These are phyloP conservation scores for Aromia moschata DNA, from an alignment of 2,888 invertebrate species.

Conservation along the genomic window DNA sequence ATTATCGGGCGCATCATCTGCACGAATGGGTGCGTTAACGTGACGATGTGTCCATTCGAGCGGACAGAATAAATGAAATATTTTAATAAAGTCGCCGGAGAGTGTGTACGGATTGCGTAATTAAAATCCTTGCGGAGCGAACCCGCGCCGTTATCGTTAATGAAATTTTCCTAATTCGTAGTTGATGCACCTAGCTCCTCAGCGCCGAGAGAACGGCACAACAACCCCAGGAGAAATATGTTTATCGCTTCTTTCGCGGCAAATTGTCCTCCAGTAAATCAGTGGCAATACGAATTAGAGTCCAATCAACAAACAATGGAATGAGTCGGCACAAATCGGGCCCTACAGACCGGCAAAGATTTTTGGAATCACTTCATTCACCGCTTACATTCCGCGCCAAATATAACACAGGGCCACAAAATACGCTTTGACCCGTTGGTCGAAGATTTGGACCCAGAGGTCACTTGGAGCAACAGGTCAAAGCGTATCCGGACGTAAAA, in stretches of 20 bases:
- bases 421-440: too few species aligned
- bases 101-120: constrained; percentile 54
- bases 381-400: too few species aligned
- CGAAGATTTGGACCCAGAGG: too few species aligned
- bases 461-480: too few species aligned
- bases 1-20: constrained; percentile 42
- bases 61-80: constrained; percentile 54
- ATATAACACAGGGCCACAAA: too few species aligned
- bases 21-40: constrained; percentile 41
- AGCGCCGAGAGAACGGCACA: background rate
- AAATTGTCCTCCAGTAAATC: background rate
- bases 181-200: constrained; percentile 22
- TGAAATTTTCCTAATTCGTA: constrained; percentile 58
- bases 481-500: too few species aligned
- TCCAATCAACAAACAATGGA: too few species aligned
- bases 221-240: background rate
- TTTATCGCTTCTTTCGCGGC: background rate
- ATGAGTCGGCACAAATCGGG: too few species aligned
- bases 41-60: constrained; percentile 50
- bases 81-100: constrained; percentile 56
- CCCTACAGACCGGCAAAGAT: too few species aligned
- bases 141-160: constrained; percentile 56
- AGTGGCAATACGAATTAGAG: too few species aligned
- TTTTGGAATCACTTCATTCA: too few species aligned
- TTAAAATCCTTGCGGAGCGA: constrained; percentile 57